Evolutionary conservation across 2,888 invertebrate species (phyloP).

Genomic region (Dione juno): DNA sequence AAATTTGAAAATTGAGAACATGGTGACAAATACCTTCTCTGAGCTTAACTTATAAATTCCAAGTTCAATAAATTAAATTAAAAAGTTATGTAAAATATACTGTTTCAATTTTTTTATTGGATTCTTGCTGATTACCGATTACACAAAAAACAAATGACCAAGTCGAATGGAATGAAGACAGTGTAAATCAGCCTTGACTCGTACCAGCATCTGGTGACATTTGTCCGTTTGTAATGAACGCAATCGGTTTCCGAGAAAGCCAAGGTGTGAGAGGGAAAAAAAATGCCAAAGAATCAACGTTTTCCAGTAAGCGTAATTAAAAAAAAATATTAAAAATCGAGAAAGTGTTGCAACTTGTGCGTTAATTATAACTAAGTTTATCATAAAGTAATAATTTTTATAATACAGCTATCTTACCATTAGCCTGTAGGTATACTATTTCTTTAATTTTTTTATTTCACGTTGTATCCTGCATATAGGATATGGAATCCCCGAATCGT

Average conservation of each 20-base stretch:
- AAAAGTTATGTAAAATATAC: background rate
- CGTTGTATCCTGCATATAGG: no score
- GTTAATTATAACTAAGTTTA: background rate
- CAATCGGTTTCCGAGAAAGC: constrained; percentile 51
- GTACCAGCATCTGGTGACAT: constrained; percentile 48
- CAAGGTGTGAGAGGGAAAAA: constrained; percentile 40
- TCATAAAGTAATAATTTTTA: background rate
- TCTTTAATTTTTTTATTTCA: no score
- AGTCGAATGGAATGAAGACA: constrained; percentile 36
- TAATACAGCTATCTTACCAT: background rate
- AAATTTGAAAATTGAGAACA: no score
- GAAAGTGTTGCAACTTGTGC: background rate
- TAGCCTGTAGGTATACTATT: no score
- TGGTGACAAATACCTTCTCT: no score
- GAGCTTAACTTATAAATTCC: no score
- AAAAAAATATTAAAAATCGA: constrained; percentile 15
- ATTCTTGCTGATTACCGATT: background rate
- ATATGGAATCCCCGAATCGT: no score
- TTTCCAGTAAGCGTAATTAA: constrained; percentile 32
- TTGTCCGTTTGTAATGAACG: constrained; percentile 48
- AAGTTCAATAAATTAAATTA: background rate
- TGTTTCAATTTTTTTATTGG: background rate
- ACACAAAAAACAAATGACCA: constrained; percentile 23
- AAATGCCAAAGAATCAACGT: constrained; percentile 24
- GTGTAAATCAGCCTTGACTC: constrained; percentile 44